A percentile compares a stretch with the other conserved stretches of the same genome.
Evolutionary conservation across 1,140 invertebrate species (phyloP).

Genomic region (Cheumatopsyche charites): DNA sequence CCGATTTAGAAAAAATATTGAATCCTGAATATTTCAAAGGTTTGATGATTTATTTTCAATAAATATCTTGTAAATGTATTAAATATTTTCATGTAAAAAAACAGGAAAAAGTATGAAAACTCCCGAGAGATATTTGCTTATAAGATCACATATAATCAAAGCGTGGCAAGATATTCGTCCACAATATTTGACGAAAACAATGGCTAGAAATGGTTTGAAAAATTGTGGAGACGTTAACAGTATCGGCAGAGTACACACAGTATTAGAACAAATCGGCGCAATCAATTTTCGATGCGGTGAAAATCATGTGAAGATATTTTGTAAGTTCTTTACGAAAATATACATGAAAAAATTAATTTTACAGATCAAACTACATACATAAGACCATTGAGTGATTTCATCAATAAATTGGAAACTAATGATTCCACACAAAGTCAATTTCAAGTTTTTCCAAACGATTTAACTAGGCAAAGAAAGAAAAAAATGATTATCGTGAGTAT

Average conservation of each 20-base stretch:
- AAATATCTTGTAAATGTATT: too few relatives aligned
- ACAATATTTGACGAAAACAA: conserved; percentile 67
- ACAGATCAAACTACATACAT: conserved; percentile 55
- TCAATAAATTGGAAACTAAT: conserved; percentile 40
- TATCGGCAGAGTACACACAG: conserved; percentile 67
- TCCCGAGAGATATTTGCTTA: conserved; percentile 66
- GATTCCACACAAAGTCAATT: not conserved
- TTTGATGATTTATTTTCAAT: not conserved
- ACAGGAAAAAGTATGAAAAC: conserved; percentile 60
- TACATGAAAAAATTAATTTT: conserved; percentile 35
- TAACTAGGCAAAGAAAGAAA: conserved; percentile 50
- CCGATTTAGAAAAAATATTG: conserved; percentile 64
- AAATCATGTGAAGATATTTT: conserved; percentile 3
- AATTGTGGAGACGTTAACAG: conserved; percentile 71
- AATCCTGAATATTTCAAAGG: conserved; percentile 69
- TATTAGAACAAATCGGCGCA: conserved; percentile 68
- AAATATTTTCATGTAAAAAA: too few relatives aligned
- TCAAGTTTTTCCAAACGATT: conserved; percentile 46
- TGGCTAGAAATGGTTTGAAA: conserved; percentile 64
- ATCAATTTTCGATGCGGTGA: conserved; percentile 71
- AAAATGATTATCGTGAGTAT: conserved; percentile 43
- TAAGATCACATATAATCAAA: conserved; percentile 67
- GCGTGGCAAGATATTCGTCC: conserved; percentile 64
- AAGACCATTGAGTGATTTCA: conserved; percentile 51
- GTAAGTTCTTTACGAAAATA: not conserved